Base-by-base conservation (phyloP, 1,140 invertebrate species). In the Cydia pomonella region DNA sequence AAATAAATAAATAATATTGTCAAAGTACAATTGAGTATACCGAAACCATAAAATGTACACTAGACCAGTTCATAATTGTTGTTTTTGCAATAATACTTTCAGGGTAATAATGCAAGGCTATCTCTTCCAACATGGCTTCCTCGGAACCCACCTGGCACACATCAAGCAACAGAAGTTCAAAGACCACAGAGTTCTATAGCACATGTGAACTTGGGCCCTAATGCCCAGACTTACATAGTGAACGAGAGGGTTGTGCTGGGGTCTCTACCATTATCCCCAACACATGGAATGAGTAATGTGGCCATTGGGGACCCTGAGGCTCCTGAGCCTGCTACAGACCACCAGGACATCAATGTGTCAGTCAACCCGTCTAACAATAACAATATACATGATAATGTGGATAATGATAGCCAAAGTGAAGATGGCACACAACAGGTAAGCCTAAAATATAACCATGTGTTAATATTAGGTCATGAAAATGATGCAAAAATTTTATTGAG, bases 391-490 rank as follows among this genome's bases (percentile, higher is more conserved):
- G 90, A 93, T 53, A 89, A 91, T 84, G 81, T 80, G 27, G 91
- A 93, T 75, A 91, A 89, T 87, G 91, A 92, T 23, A 93, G 87
- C 77, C 89, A 90, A 72, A 93, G 91, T 84, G 91, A 93, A 75
- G 91, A 93, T 82, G 87, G 87, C 2, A 84, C 84, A 50, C 89
- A 91, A 74, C 90, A 93, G 88, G 91, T 93, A 71, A 75, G 72
- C 12, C n/a, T 47, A 72, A 9, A 53, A 12, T 63, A n/a, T 59
- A 38, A 66, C 59, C 12, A 71, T 59, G 25, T 64, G 3, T 29
- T n/a, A 59, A 2, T n/a, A 50, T 23, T 66, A 27, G 4, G 3
- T n/a, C n/a, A n/a, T n/a, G n/a, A n/a, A n/a, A n/a, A n/a, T n/a
- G n/a, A n/a, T n/a, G n/a, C n/a, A n/a, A n/a, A n/a, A n/a, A n/a